phyloP scores from a whole-genome alignment of 2,113 vertebrate genomes.

The Myanophis thanlyinensis region DNA sequence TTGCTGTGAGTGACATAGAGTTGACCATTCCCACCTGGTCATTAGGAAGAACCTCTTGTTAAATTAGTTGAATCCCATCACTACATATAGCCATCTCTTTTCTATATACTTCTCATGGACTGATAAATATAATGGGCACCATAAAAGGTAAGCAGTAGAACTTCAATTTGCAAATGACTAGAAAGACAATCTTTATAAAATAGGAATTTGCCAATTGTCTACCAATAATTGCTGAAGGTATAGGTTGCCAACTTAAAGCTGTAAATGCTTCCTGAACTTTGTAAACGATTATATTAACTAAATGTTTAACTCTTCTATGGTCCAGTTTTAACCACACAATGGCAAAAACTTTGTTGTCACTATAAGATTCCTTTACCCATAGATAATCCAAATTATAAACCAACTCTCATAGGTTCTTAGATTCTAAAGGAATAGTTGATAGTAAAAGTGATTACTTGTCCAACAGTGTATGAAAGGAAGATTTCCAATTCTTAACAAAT shows the following conservation, averaged over 20 bases:
- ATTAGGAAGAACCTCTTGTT: too few species aligned
- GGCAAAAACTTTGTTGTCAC: background rate
- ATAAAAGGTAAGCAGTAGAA: background rate
- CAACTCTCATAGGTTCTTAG: background rate
- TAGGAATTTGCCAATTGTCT: background rate
- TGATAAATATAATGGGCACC: background rate
- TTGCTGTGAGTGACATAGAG: too few species aligned
- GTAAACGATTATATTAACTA: background rate
- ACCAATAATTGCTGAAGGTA: background rate
- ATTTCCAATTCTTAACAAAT: background rate
- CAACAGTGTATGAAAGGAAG: background rate
- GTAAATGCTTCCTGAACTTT: background rate
- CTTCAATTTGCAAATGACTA: background rate
- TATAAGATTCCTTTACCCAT: background rate
- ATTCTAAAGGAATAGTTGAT: background rate
- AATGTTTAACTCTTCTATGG: background rate
- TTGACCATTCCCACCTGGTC: too few species aligned
- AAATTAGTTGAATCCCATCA: too few species aligned
- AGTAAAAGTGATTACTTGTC: background rate
- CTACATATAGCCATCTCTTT: background rate
- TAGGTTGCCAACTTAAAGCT: background rate
- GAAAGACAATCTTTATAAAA: background rate
- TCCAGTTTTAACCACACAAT: background rate
- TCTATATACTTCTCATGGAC: background rate
- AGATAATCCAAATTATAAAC: background rate